Evolutionary conservation across 2,888 invertebrate genomes (phyloP).

Genomic region (Aquatica leii): DNA sequence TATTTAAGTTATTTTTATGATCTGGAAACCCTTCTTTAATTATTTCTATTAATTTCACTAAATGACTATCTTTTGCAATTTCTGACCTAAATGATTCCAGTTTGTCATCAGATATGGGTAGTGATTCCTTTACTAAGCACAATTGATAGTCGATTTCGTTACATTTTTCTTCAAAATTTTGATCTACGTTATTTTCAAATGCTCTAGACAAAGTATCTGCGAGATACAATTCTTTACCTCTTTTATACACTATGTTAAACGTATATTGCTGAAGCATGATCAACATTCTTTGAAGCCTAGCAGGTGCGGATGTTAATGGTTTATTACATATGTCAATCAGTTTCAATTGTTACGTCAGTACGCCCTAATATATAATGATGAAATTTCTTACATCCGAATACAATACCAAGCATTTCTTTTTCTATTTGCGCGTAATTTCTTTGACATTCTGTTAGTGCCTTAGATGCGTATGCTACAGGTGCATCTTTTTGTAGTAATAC

Average conservation of each 20-base stretch:
- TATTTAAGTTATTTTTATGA: neutral
- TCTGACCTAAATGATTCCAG: neutral
- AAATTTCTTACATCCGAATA: too few relatives aligned
- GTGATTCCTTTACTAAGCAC: neutral
- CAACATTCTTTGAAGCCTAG: neutral
- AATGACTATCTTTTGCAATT: neutral
- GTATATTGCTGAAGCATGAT: neutral
- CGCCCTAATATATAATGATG: neutral
- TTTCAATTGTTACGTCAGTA: too few relatives aligned
- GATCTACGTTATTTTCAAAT: neutral
- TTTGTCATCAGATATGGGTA: constrained; percentile 7
- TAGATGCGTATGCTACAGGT: neutral
- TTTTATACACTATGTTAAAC: neutral
- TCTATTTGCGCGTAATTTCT: neutral
- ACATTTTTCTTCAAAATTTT: neutral
- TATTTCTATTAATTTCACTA: neutral
- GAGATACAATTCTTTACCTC: neutral
- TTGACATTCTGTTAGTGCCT: neutral
- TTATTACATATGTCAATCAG: constrained; percentile 1
- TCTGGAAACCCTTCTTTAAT: constrained; percentile 2
- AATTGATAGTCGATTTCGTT: neutral
- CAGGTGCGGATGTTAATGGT: neutral
- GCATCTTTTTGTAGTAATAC: neutral
- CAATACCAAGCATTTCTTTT: neutral
- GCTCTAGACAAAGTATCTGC: constrained; percentile 7